phyloP scores from a whole-genome alignment of 1,140 invertebrate species.

The Drosophila kikkawai region DNA sequence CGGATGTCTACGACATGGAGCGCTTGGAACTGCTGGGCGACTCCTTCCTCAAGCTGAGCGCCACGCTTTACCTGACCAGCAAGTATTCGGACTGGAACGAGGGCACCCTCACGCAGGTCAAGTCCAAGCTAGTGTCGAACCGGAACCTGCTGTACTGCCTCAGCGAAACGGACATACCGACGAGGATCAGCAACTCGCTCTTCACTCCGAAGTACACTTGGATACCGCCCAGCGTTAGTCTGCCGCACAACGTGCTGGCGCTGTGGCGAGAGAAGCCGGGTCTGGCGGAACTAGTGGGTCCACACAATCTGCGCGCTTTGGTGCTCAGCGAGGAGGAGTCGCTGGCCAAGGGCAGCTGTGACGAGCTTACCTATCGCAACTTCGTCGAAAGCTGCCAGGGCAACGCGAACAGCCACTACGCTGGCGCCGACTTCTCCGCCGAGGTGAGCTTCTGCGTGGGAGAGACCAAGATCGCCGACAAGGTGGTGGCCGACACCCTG shows the following conservation, averaged over 20 bases:
- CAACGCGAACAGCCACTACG: slow-evolving; percentile 36
- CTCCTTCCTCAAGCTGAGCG: slow-evolving; percentile 93
- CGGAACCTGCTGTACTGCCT: slow-evolving; percentile 91
- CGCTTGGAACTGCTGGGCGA: slow-evolving; percentile 94
- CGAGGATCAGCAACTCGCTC: slow-evolving; percentile 41
- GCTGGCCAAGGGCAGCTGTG: slow-evolving; percentile 30
- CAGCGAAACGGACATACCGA: slow-evolving; percentile 71
- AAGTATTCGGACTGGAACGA: slow-evolving; percentile 90
- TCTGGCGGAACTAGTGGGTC: slow-evolving; percentile 36
- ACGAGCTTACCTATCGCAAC: neutral
- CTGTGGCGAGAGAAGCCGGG: slow-evolving; percentile 47
- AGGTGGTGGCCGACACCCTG: slow-evolving; percentile 90
- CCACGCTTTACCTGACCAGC: slow-evolving; percentile 90
- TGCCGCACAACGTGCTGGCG: slow-evolving; percentile 68
- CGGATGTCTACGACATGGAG: slow-evolving; percentile 94
- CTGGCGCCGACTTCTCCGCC: slow-evolving; percentile 29
- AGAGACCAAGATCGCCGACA: slow-evolving; percentile 46
- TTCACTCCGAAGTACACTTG: slow-evolving; percentile 86
- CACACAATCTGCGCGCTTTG: slow-evolving; percentile 56
- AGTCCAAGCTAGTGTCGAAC: slow-evolving; percentile 92
- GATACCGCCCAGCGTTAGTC: slow-evolving; percentile 86
- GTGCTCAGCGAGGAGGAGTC: slow-evolving; percentile 53
- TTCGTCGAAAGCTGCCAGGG: slow-evolving; percentile 49
- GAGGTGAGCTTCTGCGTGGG: slow-evolving; percentile 61
- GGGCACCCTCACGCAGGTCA: slow-evolving; percentile 91